phyloP scores from a whole-genome alignment of 1,140 invertebrate species.

The Trypoxylus dichotomus region DNA sequence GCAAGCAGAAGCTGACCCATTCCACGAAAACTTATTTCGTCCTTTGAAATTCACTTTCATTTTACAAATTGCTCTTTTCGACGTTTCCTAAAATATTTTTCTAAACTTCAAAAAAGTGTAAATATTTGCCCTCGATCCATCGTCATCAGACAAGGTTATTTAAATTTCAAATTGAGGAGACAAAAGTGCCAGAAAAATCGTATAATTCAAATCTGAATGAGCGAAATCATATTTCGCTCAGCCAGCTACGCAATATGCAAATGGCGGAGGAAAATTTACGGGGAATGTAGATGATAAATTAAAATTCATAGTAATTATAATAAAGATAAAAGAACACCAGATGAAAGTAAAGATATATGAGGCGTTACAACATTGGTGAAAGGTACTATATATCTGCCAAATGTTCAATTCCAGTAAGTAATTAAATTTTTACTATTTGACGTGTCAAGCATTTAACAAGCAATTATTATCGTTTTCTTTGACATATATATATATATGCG shows the following conservation, averaged over 20 bases:
- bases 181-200: background rate
- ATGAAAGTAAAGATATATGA: background rate
- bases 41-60: background rate
- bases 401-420: background rate
- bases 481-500: too few species aligned
- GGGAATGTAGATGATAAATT: background rate
- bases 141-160: background rate
- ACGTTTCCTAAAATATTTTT: background rate
- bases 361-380: too few species aligned
- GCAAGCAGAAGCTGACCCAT: too few species aligned
- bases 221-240: background rate
- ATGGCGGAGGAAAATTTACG: background rate
- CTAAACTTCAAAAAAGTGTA: background rate
- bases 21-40: background rate
- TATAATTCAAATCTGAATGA: slow-evolving; percentile 16
- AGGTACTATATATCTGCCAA: background rate
- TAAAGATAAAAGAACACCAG: background rate
- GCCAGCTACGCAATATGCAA: background rate
- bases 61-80: background rate
- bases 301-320: slow-evolving; percentile 20
- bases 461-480: background rate
- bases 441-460: background rate
- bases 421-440: background rate
- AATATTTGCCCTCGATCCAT: background rate
- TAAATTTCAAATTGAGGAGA: slow-evolving; percentile 1